Evolutionary conservation across 2,113 vertebrate species (phyloP), one percentile per base, ranked within the genome.

Genomic region (Actenoides lindsayi): DNA sequence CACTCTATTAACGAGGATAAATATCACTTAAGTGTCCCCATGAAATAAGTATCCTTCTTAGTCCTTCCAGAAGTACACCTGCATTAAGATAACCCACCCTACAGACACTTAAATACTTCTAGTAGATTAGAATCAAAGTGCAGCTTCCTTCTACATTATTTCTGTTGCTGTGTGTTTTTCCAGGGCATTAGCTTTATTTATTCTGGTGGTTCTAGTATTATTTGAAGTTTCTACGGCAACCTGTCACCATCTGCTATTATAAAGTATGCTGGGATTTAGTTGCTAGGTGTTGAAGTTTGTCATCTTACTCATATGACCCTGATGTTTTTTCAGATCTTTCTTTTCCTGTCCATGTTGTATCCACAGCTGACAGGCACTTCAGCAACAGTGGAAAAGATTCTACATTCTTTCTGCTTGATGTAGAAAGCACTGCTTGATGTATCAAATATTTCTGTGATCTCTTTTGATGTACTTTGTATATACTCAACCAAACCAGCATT

Each of bases 171-270:
- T 89, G 80, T 75, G 63, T 91, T 94, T 96, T 86, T 63, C 78
- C 53, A 76, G 79, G 41, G 81, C 84, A 42, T 93, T 97, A 96
- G 83, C 90, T 97, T 96, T 96, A 97, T 97, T 98, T 96, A 90
- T 97, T 97, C 95, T 96, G 69, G 80, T 3, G 77, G 91, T 92
- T 94, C 76, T 44, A 74, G 92, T 91, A 81, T 97, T 96, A 94
- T 97, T 96, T 97, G 97, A 98, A 97, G 98, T 98, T 98, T 97
- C 98, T 98, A 98, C 96, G 96, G 98, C 98, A 98, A 98, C 98
- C 50, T 98, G 96, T 97, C 97, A 97, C 97, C 97, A 97, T 98
- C 97, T 97, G 97, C 96, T 95, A 83, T 97, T 87, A 48, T 93
- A 94, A 97, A 98, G 94, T 97, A 94, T 95, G 97, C 94, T 95